phyloP scores from a whole-genome alignment of 2,797 vertebrate species.

The Pseudomugil gertrudae region DNA sequence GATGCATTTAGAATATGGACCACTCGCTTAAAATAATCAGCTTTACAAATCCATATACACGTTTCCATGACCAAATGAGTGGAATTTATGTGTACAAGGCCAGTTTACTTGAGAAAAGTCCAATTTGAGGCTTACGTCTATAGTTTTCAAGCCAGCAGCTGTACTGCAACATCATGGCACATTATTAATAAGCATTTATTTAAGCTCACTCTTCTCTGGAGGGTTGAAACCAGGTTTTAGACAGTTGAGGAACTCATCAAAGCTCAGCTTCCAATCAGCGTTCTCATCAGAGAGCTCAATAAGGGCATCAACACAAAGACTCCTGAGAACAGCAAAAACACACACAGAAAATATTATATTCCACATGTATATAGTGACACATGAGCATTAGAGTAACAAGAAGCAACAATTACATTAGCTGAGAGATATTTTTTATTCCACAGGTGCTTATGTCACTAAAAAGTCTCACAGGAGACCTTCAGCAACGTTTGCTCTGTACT shows the following conservation, averaged over 20 bases:
- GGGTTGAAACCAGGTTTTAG: conserved; percentile 95
- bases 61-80: not conserved
- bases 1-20: not conserved
- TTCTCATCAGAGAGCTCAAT: conserved; percentile 98
- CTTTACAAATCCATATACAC: not conserved
- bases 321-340: conserved; percentile 78
- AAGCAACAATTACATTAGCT: conserved; percentile 6
- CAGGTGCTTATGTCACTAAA: conserved; percentile 21
- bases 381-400: conserved; percentile 7
- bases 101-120: no score
- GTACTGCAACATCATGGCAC: not conserved
- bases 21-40: not conserved
- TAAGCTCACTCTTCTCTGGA: conserved; percentile 93
- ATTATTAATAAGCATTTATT: conserved; percentile 17
- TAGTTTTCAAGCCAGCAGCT: not conserved
- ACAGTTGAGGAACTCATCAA: conserved; percentile 97
- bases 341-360: conserved; percentile 22
- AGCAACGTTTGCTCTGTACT: conserved; percentile 32
- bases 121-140: no score
- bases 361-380: not conserved
- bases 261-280: conserved; percentile 99
- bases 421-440: conserved; percentile 8
- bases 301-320: conserved; percentile 95
- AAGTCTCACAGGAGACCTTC: conserved; percentile 38
- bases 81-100: not conserved